phyloP scores from a whole-genome alignment of 2,113 vertebrate species.

The Nettapus auritus region DNA sequence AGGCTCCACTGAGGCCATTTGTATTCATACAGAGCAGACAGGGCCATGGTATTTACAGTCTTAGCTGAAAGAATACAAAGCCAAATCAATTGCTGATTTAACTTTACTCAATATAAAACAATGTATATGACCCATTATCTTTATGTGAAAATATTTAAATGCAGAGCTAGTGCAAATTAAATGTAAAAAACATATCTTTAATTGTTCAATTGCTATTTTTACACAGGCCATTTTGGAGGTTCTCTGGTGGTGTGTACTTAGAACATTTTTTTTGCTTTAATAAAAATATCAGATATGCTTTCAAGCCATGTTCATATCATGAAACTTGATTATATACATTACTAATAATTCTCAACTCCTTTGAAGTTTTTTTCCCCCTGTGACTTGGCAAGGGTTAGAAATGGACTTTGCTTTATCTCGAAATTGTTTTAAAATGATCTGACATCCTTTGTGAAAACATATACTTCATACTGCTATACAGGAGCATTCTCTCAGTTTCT shows the following conservation, averaged over 20 bases:
- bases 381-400: not conserved
- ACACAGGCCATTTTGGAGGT: not conserved
- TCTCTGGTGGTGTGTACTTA: not conserved
- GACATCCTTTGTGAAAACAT: not conserved
- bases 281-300: conserved; percentile 27
- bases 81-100: conserved; percentile 30
- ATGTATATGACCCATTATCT: not conserved
- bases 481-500: not conserved
- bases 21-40: conserved; percentile 17
- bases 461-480: not conserved
- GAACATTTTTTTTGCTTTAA: conserved; percentile 36
- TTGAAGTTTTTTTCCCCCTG: not conserved
- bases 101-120: not conserved
- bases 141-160: conserved; percentile 18
- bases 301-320: not conserved
- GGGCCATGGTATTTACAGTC: conserved; percentile 21
- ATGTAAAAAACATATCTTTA: not conserved
- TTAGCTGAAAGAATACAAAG: not conserved
- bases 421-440: not conserved
- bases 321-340: not conserved
- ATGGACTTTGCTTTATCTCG: not conserved
- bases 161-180: not conserved
- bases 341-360: not conserved
- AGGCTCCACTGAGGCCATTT: conserved; percentile 1
- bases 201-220: conserved; percentile 21